Base-by-base conservation (phyloP, 2,888 invertebrate genomes). In the Pristionchus exspectatus region DNA sequence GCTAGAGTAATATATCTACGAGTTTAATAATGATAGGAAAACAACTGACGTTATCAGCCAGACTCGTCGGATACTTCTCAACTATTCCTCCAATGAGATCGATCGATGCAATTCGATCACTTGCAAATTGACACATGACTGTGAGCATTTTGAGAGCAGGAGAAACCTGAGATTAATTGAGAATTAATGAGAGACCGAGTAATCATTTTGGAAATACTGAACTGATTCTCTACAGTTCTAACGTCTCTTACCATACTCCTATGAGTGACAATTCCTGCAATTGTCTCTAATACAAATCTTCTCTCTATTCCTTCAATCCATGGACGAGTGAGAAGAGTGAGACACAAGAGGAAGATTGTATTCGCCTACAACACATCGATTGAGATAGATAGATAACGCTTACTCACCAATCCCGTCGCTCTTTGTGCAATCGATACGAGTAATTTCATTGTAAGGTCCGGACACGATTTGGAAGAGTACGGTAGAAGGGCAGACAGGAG, bases 291-390 rank as follows among this genome's bases (percentile, higher is more conserved):
- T 16, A 87, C 69, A 1, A 72, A 18, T 44, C 50, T n/a, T 33
- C 87, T 87, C 27, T 69, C 69, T 10, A 72, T 44, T 27, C 77
- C 59, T 27, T 54, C 33, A 10, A 87, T 27, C 87, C 87, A 87
- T 50, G 87, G 72, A 24, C 54, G 44, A 72, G 87, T 54, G 69
- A 87, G 72, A 16, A 87, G 87, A 72, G 87, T 87, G 69, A 87
- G 87, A 72, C 87, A 87, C 27, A 87, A n/a, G 27, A 69, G 69
- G 24, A 87, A 87, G 7, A 72, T 24, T 33, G 69, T 87, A 27
- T 87, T 87, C 38, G 72, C 87, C 87, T 87, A 24, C 14, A 85
- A 30, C 50, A 38, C 59, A 85, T 85, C 30, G n/a, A 56, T 59
- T 50, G 24, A 38, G 12, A 21, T 12, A 44, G 50, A 16, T 50